Percentiles rank a stretch among this genome's conserved stretches.
Evolutionary conservation across 2,888 invertebrate species (phyloP).

Genomic region (Cremastobaeus sp.): DNA sequence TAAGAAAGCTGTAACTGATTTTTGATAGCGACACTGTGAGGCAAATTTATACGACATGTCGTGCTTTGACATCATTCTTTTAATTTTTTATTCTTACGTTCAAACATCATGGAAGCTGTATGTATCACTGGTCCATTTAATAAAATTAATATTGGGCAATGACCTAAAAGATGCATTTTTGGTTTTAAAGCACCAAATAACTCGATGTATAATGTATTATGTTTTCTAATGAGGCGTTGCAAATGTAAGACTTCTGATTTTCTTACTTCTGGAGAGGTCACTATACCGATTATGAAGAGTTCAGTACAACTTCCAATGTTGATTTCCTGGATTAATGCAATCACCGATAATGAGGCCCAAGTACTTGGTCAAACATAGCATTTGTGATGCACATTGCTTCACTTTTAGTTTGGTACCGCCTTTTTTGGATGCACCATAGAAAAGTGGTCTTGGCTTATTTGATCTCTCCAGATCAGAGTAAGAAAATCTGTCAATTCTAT

Average conservation of each 20-base stretch:
- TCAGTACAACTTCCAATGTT: constrained; percentile 14
- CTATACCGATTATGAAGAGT: constrained; percentile 7
- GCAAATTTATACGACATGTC: constrained; percentile 14
- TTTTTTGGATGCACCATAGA: constrained; percentile 18
- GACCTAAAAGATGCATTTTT: constrained; percentile 29
- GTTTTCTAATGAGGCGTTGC: constrained; percentile 5
- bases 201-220: constrained; percentile 16
- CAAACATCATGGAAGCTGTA: constrained; percentile 36
- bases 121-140: constrained; percentile 37
- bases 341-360: constrained; percentile 8
- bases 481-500: background rate
- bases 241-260: background rate
- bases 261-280: constrained; percentile 5
- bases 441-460: background rate
- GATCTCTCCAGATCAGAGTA: constrained; percentile 2
- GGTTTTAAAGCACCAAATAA: constrained; percentile 22
- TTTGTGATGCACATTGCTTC: constrained; percentile 37
- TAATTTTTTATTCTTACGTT: constrained; percentile 35
- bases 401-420: constrained; percentile 36
- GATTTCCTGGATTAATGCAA: constrained; percentile 6
- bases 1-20: constrained; percentile 15
- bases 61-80: constrained; percentile 23
- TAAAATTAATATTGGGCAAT: constrained; percentile 30
- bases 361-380: constrained; percentile 8
- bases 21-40: constrained; percentile 22